Percentiles rank a stretch among this genome's conserved stretches.
These are phyloP conservation scores for Herminia tarsipennalis DNA, from an alignment of 2,888 invertebrate species.

Conservation along the genomic window DNA sequence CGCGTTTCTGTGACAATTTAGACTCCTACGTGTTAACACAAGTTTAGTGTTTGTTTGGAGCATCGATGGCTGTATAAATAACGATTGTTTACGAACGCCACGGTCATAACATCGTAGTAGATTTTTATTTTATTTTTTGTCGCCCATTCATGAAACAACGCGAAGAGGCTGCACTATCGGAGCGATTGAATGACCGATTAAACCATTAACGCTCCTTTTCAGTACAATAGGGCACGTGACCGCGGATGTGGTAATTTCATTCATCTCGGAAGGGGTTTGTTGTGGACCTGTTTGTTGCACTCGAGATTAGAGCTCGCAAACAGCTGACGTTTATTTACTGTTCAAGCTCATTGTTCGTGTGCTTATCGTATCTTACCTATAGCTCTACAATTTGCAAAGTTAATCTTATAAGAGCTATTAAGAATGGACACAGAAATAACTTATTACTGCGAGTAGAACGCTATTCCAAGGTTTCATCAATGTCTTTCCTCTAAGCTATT, in stretches of 20 bases:
- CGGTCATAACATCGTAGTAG: slow-evolving; percentile 63
- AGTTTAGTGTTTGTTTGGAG: slow-evolving; percentile 38
- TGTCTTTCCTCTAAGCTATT: slow-evolving; percentile 4
- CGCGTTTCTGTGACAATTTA: slow-evolving; percentile 32
- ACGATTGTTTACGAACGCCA: slow-evolving; percentile 60
- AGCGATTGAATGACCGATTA: slow-evolving; percentile 77
- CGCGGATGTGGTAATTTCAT: slow-evolving; percentile 66
- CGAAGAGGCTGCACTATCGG: slow-evolving; percentile 68
- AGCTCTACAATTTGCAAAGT: too few relatives aligned
- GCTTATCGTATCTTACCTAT: too few relatives aligned
- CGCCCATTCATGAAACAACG: slow-evolving; percentile 74
- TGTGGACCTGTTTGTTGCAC: slow-evolving; percentile 33
- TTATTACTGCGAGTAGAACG: not conserved
- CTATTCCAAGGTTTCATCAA: not conserved
- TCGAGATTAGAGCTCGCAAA: slow-evolving; percentile 33
- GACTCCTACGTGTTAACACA: slow-evolving; percentile 28
- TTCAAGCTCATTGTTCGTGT: not conserved
- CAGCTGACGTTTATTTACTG: slow-evolving; percentile 41
- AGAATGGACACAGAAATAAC: not conserved
- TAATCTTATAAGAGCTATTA: too few relatives aligned
- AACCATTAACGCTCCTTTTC: slow-evolving; percentile 70
- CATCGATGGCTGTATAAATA: slow-evolving; percentile 50
- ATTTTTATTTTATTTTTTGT: slow-evolving; percentile 63
- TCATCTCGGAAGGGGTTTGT: slow-evolving; percentile 64
- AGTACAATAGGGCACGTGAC: slow-evolving; percentile 78